Percentiles rank a stretch among this genome's conserved stretches.
Conservation (phyloP, 2,113 vertebrate species). For the Calidris pugnax region DNA sequence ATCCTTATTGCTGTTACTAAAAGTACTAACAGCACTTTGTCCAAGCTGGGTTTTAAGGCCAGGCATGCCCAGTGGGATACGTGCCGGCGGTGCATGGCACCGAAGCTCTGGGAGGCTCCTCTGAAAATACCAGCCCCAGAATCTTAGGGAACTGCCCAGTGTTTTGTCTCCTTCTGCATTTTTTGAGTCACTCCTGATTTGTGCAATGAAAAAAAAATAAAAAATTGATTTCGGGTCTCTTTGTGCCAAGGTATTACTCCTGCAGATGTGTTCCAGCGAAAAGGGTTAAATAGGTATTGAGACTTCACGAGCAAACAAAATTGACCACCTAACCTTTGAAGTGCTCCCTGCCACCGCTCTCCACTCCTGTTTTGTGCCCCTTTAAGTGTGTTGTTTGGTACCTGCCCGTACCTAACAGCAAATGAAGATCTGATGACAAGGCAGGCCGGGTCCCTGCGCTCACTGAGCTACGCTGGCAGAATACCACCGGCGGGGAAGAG, state of each 20-base stretch:
- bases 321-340: not conserved
- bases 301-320: not conserved
- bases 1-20: conserved; percentile 22
- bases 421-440: not conserved
- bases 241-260: not conserved
- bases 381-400: not conserved
- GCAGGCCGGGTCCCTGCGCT: not conserved
- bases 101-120: not conserved
- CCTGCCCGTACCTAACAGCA: fast-evolving
- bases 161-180: not conserved
- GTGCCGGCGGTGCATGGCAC: not conserved
- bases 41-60: conserved; percentile 15
- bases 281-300: not conserved
- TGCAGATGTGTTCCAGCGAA: not conserved
- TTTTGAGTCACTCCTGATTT: not conserved
- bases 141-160: not conserved
- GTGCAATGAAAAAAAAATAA: not conserved
- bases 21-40: conserved; percentile 1
- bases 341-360: not conserved
- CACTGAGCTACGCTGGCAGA: not conserved
- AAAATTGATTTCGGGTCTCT: fast-evolving
- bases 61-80: fast-evolving
- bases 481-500: not conserved
- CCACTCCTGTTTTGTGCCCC: fast-evolving
- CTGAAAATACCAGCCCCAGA: not conserved